phyloP scores from a whole-genome alignment of 2,113 vertebrate species.

The Apteryx owenii region DNA sequence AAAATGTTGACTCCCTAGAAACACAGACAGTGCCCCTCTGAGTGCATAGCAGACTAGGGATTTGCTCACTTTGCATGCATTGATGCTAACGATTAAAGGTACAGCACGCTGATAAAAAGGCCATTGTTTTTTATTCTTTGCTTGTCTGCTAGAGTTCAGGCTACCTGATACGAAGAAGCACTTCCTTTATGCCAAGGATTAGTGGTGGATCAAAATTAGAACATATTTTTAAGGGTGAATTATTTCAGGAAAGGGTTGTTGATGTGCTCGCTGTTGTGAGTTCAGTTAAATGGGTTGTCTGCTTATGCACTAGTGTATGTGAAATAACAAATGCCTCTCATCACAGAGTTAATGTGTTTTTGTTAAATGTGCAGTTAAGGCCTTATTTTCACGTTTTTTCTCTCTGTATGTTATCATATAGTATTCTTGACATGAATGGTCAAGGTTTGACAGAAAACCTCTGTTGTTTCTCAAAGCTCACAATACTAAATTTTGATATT shows the following conservation, averaged over 20 bases:
- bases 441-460: not conserved
- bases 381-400: not conserved
- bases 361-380: not conserved
- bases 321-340: not conserved
- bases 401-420: not conserved
- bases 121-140: not conserved
- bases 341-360: not conserved
- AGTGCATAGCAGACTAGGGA: too few species aligned
- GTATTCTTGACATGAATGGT: not conserved
- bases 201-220: not conserved
- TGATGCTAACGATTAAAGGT: not conserved
- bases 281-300: not conserved
- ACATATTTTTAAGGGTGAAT: not conserved
- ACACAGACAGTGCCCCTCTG: too few species aligned
- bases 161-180: not conserved
- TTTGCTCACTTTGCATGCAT: not conserved
- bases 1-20: too few species aligned
- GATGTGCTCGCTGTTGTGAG: not conserved
- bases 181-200: not conserved
- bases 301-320: not conserved
- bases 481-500: not conserved
- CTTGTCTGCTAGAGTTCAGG: not conserved
- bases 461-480: not conserved
- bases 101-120: not conserved
- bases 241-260: not conserved